Percentiles rank a stretch among this genome's conserved stretches.
Conservation (phyloP, 2,797 vertebrate genomes). For the Sternarchorhynchus goeldii region DNA sequence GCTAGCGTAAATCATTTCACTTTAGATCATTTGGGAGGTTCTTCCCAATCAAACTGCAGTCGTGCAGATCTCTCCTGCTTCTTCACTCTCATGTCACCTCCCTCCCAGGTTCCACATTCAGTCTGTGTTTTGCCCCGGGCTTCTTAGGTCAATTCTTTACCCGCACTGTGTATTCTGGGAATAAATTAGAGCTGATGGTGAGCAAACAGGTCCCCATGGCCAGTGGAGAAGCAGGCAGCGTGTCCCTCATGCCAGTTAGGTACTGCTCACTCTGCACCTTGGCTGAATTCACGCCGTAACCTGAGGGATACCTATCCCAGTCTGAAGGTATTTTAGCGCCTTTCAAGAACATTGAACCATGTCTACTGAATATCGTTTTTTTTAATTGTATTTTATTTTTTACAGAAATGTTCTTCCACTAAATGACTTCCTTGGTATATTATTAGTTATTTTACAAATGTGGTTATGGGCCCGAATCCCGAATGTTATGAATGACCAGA, state of each 20-base stretch:
- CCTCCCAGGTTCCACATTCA: constrained; percentile 2
- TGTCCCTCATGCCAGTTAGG: not conserved
- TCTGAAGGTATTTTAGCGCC: not conserved
- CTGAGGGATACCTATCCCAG: not conserved
- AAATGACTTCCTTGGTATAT: no score
- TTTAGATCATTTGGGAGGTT: constrained; percentile 26
- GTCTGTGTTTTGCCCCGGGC: not conserved
- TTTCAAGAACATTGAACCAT: not conserved
- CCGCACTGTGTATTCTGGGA: not conserved
- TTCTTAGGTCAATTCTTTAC: not conserved
- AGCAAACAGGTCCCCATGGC: not conserved
- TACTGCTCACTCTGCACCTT: no score
- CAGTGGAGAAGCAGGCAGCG: not conserved
- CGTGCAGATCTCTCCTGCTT: constrained; percentile 7
- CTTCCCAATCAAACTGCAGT: constrained; percentile 25
- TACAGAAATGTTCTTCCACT: no score
- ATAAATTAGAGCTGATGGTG: not conserved
- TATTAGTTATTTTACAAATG: no score
- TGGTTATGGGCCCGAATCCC: not conserved
- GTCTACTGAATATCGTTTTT: no score
- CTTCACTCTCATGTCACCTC: not conserved
- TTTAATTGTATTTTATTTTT: no score
- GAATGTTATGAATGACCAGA: not conserved
- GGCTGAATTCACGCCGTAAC: no score
- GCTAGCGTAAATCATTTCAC: constrained; percentile 75